A percentile compares a stretch with the other conserved stretches of the same genome.
Evolutionary conservation across 2,888 invertebrate genomes (phyloP).

Genomic region (Abscondita cerata): DNA sequence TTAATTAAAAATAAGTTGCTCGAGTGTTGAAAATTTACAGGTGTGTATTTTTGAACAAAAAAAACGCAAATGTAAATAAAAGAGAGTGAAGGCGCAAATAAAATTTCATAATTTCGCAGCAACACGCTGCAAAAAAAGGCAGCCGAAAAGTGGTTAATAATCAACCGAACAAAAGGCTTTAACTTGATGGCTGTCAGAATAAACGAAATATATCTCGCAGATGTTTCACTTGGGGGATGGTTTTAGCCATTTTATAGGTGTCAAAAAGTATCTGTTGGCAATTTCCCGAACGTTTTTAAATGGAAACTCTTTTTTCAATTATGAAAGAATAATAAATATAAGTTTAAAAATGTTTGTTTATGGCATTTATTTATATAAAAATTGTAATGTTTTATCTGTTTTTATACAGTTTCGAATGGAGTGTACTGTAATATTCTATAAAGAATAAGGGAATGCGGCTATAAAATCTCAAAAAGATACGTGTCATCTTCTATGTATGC

Average conservation of each 20-base stretch:
- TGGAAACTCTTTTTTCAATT: neutral
- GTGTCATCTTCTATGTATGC: slow-evolving; percentile 32
- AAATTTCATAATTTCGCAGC: no score
- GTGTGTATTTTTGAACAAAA: no score
- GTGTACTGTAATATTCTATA: neutral
- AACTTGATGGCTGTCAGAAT: slow-evolving; percentile 36
- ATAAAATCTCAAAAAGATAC: slow-evolving; percentile 34
- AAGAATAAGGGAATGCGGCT: slow-evolving; percentile 25
- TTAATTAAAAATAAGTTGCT: no score
- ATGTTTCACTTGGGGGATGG: slow-evolving; percentile 13
- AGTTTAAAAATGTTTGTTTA: no score
- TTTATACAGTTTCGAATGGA: no score
- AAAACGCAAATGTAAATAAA: no score
- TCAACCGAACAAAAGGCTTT: slow-evolving; percentile 34
- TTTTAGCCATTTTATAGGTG: slow-evolving; percentile 5
- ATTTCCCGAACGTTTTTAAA: neutral
- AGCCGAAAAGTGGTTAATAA: slow-evolving; percentile 35
- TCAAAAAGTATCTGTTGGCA: neutral
- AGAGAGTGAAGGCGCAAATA: no score
- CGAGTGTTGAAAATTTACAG: no score
- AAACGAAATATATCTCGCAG: slow-evolving; percentile 30
- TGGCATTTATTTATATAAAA: no score
- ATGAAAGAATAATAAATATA: neutral
- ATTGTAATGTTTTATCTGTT: no score
- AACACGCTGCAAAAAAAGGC: slow-evolving; percentile 1